phyloP scores from a whole-genome alignment of 2,797 vertebrate genomes.

The Streptopelia turtur region DNA sequence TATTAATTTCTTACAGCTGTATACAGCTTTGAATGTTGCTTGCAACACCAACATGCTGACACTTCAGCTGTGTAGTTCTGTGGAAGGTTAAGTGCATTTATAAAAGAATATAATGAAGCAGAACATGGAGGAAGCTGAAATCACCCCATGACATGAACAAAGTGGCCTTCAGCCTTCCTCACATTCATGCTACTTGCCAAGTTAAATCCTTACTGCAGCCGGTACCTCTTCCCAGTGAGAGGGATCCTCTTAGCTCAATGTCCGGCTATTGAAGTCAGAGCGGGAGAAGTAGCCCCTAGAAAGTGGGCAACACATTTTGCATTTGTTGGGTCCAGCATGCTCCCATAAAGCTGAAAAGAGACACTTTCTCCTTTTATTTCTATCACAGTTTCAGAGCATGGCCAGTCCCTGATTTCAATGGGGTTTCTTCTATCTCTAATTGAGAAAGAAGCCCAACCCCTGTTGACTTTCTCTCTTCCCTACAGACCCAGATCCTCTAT shows the following conservation, averaged over 20 bases:
- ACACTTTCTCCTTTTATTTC: background rate
- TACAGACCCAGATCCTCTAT: rapidly evolving
- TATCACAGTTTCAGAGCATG: background rate
- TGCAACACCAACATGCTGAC: background rate
- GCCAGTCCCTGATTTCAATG: background rate
- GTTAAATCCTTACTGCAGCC: background rate
- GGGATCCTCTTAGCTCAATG: background rate
- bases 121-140: background rate
- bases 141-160: background rate
- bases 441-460: background rate
- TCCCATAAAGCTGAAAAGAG: background rate
- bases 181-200: background rate
- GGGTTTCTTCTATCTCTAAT: background rate
- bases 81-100: background rate
- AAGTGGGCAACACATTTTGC: background rate
- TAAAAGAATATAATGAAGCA: background rate
- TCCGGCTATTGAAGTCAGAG: background rate
- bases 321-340: background rate
- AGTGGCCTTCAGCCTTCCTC: background rate
- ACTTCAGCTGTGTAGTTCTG: background rate
- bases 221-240: background rate
- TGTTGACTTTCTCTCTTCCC: background rate
- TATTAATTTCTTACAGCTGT: background rate
- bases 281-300: background rate
- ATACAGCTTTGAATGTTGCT: background rate